These are phyloP conservation scores for Morinoia aosen DNA, from an alignment of 2,888 invertebrate species.

Conservation along the genomic window DNA sequence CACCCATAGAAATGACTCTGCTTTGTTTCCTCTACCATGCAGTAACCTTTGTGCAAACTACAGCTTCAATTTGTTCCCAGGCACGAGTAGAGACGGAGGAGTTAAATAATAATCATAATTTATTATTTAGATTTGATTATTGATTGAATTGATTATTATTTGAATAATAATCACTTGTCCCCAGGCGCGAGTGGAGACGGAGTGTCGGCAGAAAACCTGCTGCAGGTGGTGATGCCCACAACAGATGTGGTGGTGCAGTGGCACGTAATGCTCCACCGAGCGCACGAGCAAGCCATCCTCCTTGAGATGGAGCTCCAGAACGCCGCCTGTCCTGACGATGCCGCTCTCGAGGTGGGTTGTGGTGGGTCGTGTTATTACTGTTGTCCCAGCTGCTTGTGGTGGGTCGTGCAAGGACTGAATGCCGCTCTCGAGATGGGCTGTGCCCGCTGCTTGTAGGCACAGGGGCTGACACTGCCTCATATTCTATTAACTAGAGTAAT, in stretches of 20 bases:
- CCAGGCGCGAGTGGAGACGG: neutral
- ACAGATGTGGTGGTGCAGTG: neutral
- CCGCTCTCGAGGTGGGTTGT: neutral
- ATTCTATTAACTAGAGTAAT: too few relatives aligned
- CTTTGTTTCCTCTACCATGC: too few relatives aligned
- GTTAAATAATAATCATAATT: too few relatives aligned
- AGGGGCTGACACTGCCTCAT: too few relatives aligned
- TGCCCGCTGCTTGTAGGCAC: too few relatives aligned
- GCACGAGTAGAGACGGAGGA: too few relatives aligned
- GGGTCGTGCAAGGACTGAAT: neutral
- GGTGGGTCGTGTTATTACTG: neutral
- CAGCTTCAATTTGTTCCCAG: too few relatives aligned
- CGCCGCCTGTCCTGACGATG: neutral
- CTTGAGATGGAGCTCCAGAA: conserved; percentile 14
- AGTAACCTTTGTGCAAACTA: too few relatives aligned
- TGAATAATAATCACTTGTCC: neutral
- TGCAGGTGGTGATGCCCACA: neutral
- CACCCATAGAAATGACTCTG: too few relatives aligned
- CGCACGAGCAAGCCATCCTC: neutral
- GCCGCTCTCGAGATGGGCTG: neutral
- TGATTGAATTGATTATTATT: too few relatives aligned
- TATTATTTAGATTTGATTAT: too few relatives aligned
- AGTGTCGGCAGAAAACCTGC: neutral
- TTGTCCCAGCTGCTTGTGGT: neutral
- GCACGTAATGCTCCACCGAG: neutral